Evolutionary conservation across 35 echinoderm and acorn worm genomes (phyloP), one percentile per base, ranked within the genome.

Genomic region (Heliocidaris tuberculata): DNA sequence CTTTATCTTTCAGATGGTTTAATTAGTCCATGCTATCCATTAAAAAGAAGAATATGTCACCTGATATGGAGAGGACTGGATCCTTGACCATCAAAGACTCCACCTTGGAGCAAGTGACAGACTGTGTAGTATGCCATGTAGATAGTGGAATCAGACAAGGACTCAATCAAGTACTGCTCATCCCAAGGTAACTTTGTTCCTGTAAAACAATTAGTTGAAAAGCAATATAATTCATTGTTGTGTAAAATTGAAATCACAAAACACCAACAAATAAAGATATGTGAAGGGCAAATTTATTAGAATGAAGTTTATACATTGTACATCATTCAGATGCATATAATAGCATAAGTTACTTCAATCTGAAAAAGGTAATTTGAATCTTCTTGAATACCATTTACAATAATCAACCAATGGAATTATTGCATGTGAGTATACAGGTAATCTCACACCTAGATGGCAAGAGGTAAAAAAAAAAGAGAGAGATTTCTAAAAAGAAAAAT

Each of bases 61-160:
- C 96, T 99, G 95, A 99, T 97, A 30, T 91, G 93, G 29, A 97
- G 94, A 31, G 98, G 98, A 52, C 98, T 96, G 52, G 86, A 21
- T 13, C 97, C 95, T 27, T 95, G 95, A 6, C 97, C 98, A 96
- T 99, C 95, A 92, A 99, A 93, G 13, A 96, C 96, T 13, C 98
- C 98, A 30, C 97, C 98, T 48, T 99, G 97, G 7, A 99, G 92
- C 24, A 99, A 95, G 90, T 97, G 97, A 52, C 85, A 95, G 5
- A 99, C 97, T 19, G 98, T 99, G 94, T 99, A 99, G 93, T 94
- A 99, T 2, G 98, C 95, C 98, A 99, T 99, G 96, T 99, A 99
- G 91, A 99, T 97, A 27, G 98, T 99, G 30, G 98, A 99, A 88
- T 99, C 98, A 30, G 98, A 99, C 90, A 99, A 48, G 32, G 98